Evolutionary conservation across 1,140 invertebrate species (phyloP).

Genomic region (Pissodes strobi): DNA sequence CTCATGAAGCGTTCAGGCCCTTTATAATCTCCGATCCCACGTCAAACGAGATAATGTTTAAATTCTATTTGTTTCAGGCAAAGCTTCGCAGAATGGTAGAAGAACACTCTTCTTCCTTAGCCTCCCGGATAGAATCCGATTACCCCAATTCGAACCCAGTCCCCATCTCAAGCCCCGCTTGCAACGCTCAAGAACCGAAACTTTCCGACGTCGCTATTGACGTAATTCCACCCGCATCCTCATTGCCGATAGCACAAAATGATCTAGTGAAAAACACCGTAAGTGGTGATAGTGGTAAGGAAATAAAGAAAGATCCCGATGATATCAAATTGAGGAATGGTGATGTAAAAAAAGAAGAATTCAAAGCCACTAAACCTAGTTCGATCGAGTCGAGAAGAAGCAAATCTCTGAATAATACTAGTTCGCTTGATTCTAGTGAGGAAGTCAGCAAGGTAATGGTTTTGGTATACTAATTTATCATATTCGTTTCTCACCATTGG

Average conservation of each 20-base stretch:
- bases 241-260: neutral
- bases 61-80: constrained; percentile 31
- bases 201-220: constrained; percentile 28
- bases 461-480: too few species aligned
- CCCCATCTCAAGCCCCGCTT: constrained; percentile 41
- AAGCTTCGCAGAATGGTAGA: constrained; percentile 56
- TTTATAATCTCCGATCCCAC: neutral
- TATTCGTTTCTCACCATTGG: too few species aligned
- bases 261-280: neutral
- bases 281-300: constrained; percentile 3
- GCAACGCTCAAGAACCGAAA: constrained; percentile 36
- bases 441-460: constrained; percentile 38
- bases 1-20: neutral
- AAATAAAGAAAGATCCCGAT: constrained; percentile 4
- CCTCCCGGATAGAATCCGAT: constrained; percentile 52
- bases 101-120: constrained; percentile 51
- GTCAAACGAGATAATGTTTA: neutral
- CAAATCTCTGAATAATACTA: constrained; percentile 47
- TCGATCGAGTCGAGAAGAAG: constrained; percentile 46
- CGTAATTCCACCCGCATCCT: neutral
- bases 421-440: constrained; percentile 43
- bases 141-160: constrained; percentile 44
- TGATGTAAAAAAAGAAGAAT: constrained; percentile 42
- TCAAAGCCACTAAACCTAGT: constrained; percentile 35
- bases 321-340: constrained; percentile 35